Base-by-base conservation (phyloP, 1,140 invertebrate species). In the Caenorhabditis brenneri region DNA sequence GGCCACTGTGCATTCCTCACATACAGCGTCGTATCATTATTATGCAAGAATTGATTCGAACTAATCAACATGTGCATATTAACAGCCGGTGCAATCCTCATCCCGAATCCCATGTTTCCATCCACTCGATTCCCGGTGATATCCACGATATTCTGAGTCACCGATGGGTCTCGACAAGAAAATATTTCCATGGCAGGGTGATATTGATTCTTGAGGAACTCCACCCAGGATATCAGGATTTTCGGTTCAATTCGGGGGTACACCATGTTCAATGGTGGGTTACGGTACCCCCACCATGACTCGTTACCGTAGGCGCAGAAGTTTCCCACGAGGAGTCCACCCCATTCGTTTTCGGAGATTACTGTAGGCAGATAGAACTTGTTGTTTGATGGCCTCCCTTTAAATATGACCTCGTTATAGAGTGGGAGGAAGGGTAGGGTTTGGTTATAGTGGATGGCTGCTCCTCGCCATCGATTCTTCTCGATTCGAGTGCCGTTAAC, bases 21-120 rank as follows among this genome's bases (percentile, higher is more conserved):
- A 19, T 91, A 74, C 19, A 92, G 83, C 12, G 92, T 88, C 58
- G 92, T 90, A 86, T 92, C 92, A 6, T 95, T 95, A 92, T 98
- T 98, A 90, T 95, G 94, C 42, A 99, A 94, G 39, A 96, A 93
- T 36, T 99, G 92, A 22, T 94, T 95, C 19, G 96, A 96, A 88
- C 94, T 94, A 51, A 91, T 91, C 39, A 92, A 91, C 0, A 94
- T 94, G 6, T 94, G 92, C 12, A 96, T 91, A 91, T 97, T 97
- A 4, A 97, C 92, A 0, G 95, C 95, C 1, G 96, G 96, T 87
- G 93, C 94, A 15, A 97, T 93, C 90, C 89, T 81, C 42, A 90
- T 80, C 2, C 89, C 87, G 29, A 91, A 87, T 33, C 87, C 89
- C 27, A 81, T 83, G 15, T 87, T 84, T 24, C 82, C 58, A 31